Percentiles rank a stretch among this genome's conserved stretches.
These are phyloP conservation scores for Euura lappo DNA, from an alignment of 1,140 invertebrate genomes.

Conservation along the genomic window DNA sequence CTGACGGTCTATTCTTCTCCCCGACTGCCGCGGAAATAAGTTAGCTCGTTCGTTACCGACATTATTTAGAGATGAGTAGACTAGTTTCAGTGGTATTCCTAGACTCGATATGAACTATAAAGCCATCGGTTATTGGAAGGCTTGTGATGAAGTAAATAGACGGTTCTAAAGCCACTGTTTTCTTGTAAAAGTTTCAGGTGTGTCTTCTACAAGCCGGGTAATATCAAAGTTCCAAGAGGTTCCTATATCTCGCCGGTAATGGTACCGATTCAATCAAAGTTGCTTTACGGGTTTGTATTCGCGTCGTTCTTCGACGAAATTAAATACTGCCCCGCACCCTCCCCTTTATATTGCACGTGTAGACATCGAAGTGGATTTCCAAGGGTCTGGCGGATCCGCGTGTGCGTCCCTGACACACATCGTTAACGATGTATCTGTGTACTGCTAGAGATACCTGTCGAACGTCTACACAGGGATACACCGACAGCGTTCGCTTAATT, in stretches of 20 bases:
- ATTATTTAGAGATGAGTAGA: no score
- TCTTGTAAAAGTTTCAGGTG: no score
- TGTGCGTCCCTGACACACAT: not conserved
- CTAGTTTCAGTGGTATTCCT: no score
- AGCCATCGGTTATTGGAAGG: no score
- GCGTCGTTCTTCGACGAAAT: not conserved
- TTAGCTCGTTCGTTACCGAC: no score
- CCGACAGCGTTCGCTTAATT: not conserved
- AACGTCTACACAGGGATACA: not conserved
- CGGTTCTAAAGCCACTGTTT: no score
- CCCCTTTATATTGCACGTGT: not conserved
- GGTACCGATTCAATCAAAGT: constrained; percentile 2
- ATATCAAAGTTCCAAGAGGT: not conserved
- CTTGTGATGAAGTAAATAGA: no score
- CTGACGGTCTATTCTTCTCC: no score
- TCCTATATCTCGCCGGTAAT: no score
- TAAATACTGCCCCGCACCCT: not conserved
- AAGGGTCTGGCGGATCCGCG: not conserved
- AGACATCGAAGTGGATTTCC: not conserved
- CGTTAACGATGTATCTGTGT: not conserved
- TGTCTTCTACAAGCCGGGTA: not conserved
- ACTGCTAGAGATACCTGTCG: not conserved
- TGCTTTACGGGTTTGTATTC: not conserved
- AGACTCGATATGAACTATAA: no score
- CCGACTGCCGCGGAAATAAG: no score